phyloP scores from a whole-genome alignment of 2,113 vertebrate genomes.

The Uropsilus gracilis region DNA sequence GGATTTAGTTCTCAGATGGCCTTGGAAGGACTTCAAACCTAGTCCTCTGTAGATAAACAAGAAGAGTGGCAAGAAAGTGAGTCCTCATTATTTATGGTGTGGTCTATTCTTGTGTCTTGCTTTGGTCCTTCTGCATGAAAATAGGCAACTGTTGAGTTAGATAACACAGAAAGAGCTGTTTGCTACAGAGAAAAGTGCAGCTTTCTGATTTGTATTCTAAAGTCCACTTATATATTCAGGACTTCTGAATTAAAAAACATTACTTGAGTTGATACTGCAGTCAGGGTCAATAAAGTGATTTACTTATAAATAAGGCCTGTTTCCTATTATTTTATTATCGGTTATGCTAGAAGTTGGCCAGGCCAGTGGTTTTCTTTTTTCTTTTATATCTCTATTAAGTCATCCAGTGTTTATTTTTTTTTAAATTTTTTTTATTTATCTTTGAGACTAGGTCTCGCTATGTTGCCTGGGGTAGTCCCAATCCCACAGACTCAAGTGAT shows the following conservation, averaged over 20 bases:
- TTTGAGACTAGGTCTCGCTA: no score
- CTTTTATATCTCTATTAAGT: constrained; percentile 25
- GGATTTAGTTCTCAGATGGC: constrained; percentile 30
- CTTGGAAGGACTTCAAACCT: neutral
- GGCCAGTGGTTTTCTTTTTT: constrained; percentile 57
- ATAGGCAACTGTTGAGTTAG: constrained; percentile 79
- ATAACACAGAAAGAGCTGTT: constrained; percentile 64
- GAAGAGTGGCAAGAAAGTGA: constrained; percentile 23
- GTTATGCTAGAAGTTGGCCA: constrained; percentile 53
- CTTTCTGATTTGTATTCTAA: constrained; percentile 65
- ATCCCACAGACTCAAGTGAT: no score
- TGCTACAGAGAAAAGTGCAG: constrained; percentile 37
- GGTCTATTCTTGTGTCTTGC: constrained; percentile 68
- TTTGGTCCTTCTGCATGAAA: constrained; percentile 76
- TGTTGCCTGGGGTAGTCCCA: no score
- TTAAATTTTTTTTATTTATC: no score
- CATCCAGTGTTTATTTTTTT: no score
- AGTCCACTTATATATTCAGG: constrained; percentile 29
- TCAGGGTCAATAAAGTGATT: constrained; percentile 65
- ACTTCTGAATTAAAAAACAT: constrained; percentile 30
- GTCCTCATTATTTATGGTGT: constrained; percentile 52
- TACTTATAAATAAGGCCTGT: constrained; percentile 44
- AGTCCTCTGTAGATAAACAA: neutral
- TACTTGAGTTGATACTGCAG: constrained; percentile 63
- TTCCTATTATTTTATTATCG: constrained; percentile 66